A percentile compares a stretch with the other conserved stretches of the same genome.
Conservation (phyloP, 2,888 invertebrate genomes). For the Tenthredo livida region DNA sequence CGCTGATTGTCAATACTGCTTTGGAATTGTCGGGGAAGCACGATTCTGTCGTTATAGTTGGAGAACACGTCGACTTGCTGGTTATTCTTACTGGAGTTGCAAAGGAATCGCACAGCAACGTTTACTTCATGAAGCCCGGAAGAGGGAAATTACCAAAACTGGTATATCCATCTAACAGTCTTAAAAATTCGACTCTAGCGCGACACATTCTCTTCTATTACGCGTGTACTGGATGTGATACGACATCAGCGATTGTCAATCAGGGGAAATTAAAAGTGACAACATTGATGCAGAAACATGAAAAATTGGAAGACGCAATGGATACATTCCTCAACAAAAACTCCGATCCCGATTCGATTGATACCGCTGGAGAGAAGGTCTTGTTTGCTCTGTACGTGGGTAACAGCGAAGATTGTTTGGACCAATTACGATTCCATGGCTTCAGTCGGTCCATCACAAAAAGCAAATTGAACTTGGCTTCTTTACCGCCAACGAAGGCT, state of each 20-base stretch:
- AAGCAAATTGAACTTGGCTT: constrained; percentile 21
- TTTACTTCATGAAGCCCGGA: constrained; percentile 35
- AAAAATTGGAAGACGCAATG: neutral
- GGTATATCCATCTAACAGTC: neutral
- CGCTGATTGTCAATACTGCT: constrained; percentile 48
- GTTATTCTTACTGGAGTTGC: constrained; percentile 50
- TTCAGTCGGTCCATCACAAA: constrained; percentile 11
- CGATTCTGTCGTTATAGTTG: constrained; percentile 54
- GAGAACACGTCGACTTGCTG: constrained; percentile 53
- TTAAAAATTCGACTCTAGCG: neutral
- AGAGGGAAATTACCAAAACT: constrained; percentile 30
- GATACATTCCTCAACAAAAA: neutral
- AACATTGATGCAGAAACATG: neutral
- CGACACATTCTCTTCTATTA: constrained; percentile 45
- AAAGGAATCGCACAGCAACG: constrained; percentile 13
- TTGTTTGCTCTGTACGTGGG: constrained; percentile 26
- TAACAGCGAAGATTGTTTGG: neutral
- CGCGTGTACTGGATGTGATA: constrained; percentile 52
- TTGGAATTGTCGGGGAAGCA: constrained; percentile 32
- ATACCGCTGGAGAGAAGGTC: neutral
- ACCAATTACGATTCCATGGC: neutral
- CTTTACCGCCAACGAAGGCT: constrained; percentile 20
- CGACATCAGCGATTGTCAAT: constrained; percentile 27
- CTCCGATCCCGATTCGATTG: neutral
- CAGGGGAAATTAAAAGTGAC: neutral